Conservation (phyloP, 2,797 vertebrate species). For the Oreonectes daqikongensis region DNA sequence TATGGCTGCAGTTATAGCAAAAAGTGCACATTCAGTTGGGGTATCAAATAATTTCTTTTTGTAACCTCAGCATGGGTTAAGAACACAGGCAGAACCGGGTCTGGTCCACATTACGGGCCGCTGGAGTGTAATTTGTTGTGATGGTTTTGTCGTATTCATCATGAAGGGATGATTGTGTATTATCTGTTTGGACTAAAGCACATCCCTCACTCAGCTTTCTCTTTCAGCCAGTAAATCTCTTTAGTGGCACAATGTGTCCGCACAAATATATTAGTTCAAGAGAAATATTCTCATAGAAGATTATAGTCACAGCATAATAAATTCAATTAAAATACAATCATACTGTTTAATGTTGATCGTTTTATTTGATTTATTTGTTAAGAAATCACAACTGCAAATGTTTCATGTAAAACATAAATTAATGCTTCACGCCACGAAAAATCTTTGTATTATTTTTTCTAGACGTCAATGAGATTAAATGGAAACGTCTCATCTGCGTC, state of each 20-base stretch:
- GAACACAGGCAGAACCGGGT: slow-evolving; percentile 29
- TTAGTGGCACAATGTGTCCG: neutral
- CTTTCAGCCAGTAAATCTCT: slow-evolving; percentile 54
- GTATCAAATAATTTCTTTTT: no score
- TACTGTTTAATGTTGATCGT: neutral
- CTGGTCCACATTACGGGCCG: slow-evolving; percentile 72
- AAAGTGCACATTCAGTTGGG: no score
- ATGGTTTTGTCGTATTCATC: slow-evolving; percentile 65
- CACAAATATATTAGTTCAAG: neutral
- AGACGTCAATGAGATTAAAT: no score
- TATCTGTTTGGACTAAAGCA: slow-evolving; percentile 68
- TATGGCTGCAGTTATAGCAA: no score
- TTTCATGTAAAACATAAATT: neutral
- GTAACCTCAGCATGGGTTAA: slow-evolving; percentile 49
- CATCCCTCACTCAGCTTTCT: slow-evolving; percentile 67
- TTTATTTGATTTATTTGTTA: neutral
- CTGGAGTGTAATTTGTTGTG: slow-evolving; percentile 72
- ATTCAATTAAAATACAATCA: neutral
- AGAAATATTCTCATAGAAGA: neutral
- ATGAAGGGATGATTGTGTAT: slow-evolving; percentile 71
- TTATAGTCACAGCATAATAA: neutral
- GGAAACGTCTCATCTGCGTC: no score
- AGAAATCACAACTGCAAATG: neutral
- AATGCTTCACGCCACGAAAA: no score
- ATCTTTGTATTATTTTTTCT: no score